Conservation (phyloP, 1,140 invertebrate genomes). For the Riptortus pedestris region DNA sequence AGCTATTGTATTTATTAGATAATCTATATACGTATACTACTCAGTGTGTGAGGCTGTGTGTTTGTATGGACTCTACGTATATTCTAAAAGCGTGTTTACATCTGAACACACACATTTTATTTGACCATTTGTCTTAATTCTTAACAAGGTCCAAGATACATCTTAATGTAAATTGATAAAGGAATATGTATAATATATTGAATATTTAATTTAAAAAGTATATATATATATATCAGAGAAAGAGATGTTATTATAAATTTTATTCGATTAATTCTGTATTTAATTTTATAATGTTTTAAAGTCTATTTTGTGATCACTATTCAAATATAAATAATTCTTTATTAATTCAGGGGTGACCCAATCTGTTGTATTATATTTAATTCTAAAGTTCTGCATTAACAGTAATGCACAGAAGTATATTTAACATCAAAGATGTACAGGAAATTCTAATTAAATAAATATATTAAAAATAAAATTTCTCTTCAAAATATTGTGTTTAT, state of each 20-base stretch:
- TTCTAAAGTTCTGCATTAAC: constrained; percentile 4
- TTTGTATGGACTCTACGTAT: constrained; percentile 1
- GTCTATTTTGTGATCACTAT: constrained; percentile 18
- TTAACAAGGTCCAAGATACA: background rate
- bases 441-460: constrained; percentile 16
- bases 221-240: constrained; percentile 18
- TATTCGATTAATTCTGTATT: constrained; percentile 18
- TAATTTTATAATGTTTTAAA: constrained; percentile 16
- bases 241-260: constrained; percentile 11
- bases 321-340: constrained; percentile 16
- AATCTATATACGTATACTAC: background rate
- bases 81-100: constrained; percentile 6
- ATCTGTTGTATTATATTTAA: constrained; percentile 16
- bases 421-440: constrained; percentile 17
- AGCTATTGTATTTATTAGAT: constrained; percentile 8
- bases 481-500: background rate
- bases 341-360: constrained; percentile 10
- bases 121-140: background rate
- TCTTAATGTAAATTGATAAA: constrained; percentile 3
- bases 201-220: background rate
- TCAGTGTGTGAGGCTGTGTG: constrained; percentile 1
- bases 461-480: background rate
- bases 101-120: constrained; percentile 1
- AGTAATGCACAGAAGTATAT: constrained; percentile 14
- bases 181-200: constrained; percentile 3